phyloP scores from a whole-genome alignment of 2,888 invertebrate species.

The Chalcis sispes region DNA sequence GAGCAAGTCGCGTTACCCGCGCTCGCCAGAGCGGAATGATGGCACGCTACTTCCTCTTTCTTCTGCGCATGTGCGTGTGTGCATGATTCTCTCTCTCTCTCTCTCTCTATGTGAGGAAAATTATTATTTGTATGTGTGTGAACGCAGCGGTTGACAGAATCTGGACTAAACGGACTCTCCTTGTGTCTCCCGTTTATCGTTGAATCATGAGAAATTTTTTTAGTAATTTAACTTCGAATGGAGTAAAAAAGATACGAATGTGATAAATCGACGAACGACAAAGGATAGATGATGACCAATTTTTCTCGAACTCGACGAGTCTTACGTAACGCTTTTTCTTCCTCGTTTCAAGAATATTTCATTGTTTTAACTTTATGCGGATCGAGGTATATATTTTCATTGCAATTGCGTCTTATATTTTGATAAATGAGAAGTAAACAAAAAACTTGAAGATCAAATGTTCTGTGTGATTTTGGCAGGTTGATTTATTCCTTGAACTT shows the following conservation, averaged over 20 bases:
- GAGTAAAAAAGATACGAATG: no score
- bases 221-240: no score
- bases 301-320: constrained; percentile 8
- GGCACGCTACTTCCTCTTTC: constrained; percentile 7
- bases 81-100: no score
- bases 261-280: constrained; percentile 11
- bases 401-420: background rate
- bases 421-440: constrained; percentile 4
- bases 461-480: background rate
- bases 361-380: constrained; percentile 4
- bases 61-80: no score
- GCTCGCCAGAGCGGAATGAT: constrained; percentile 5
- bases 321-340: no score
- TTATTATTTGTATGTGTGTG: no score
- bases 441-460: constrained; percentile 19
- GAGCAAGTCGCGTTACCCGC: no score
- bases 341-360: background rate
- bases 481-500: constrained; percentile 18
- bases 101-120: no score
- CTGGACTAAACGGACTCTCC: no score
- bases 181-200: no score
- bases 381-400: background rate
- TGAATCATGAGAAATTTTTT: no score
- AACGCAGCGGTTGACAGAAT: no score
- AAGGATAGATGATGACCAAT: background rate